Evolutionary conservation across 2,113 vertebrate species (phyloP), one percentile per base, ranked within the genome.

Genomic region (Cranoglanis bouderius): DNA sequence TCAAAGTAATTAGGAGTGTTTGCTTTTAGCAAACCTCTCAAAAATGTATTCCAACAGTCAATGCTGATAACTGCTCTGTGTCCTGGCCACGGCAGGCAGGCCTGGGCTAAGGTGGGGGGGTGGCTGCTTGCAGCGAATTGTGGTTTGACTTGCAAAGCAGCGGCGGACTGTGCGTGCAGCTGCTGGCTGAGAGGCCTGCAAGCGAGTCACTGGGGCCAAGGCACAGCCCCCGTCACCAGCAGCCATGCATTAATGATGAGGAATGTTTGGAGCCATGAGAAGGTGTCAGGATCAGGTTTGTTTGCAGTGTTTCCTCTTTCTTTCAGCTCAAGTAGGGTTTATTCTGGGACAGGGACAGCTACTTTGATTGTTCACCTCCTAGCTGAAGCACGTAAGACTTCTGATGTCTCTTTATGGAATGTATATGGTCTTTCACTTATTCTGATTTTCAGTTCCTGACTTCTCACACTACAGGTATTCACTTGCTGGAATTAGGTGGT

Each of bases 141-240:
- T 84, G 87, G 93, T 96, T 96, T 96, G 95, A 95, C 95, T 96
- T 95, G 95, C 95, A 96, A 96, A 96, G 93, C 92, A 95, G 95
- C 86, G 89, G 85, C 86, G 92, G 90, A 91, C 87, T 90, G 92
- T 92, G 91, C 87, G 53, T 88, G 92, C 91, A 91, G 87, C 87
- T 63, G 85, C n/a, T 92, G 92, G 53, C 55, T 77, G 51, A 81
- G 82, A 88, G 85, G 90, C 89, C 89, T 83, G 85, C 84, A 89
- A 91, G 90, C 86, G 61, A 90, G 90, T 85, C 90, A 74, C 55
- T 84, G 84, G 88, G 88, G 85, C 86, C 83, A 61, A 88, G 86
- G 81, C 87, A 88, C 75, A 49, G 93, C 91, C 94, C 92, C 93
- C 85, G 92, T 95, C 94, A 94, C 95, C 94, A 93, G 91, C 91